Percentiles rank a stretch among this genome's conserved stretches.
Evolutionary conservation across 2,113 vertebrate genomes (phyloP).

Genomic region (Pteropus alecto): DNA sequence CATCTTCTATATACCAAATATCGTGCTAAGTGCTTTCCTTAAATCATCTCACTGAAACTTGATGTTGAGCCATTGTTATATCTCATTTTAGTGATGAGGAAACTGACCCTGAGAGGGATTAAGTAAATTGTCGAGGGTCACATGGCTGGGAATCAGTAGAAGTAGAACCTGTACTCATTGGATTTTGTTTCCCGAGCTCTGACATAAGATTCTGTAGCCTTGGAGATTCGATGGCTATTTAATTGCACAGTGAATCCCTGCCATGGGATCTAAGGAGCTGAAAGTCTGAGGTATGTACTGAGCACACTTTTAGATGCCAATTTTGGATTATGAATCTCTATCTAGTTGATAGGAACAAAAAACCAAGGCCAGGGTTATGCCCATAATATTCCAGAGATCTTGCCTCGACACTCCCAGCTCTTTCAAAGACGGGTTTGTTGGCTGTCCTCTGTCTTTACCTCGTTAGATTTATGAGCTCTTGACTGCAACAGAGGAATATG

Average conservation of each 20-base stretch:
- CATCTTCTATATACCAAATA: background rate
- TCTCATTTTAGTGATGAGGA: background rate
- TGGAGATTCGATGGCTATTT: background rate
- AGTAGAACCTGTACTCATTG: background rate
- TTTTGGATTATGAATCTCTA: constrained; percentile 47
- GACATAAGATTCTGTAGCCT: background rate
- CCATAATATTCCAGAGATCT: constrained; percentile 49
- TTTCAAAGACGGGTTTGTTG: constrained; percentile 46
- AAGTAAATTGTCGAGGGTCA: background rate
- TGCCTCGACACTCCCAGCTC: background rate
- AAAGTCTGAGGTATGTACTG: background rate
- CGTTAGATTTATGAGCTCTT: constrained; percentile 60
- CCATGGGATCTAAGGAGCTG: background rate
- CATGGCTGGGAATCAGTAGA: background rate
- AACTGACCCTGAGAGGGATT: background rate
- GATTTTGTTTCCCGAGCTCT: background rate
- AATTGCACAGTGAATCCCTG: background rate
- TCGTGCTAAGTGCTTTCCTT: background rate
- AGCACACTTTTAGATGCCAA: background rate
- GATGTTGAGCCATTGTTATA: background rate
- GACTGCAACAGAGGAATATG: background rate
- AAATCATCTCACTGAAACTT: background rate
- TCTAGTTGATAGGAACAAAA: constrained; percentile 36
- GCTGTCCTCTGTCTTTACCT: constrained; percentile 46
- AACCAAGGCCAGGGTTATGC: background rate